These are phyloP conservation scores for Drosophila quasianomalipes DNA, from an alignment of 2,888 invertebrate species.

Conservation along the genomic window DNA sequence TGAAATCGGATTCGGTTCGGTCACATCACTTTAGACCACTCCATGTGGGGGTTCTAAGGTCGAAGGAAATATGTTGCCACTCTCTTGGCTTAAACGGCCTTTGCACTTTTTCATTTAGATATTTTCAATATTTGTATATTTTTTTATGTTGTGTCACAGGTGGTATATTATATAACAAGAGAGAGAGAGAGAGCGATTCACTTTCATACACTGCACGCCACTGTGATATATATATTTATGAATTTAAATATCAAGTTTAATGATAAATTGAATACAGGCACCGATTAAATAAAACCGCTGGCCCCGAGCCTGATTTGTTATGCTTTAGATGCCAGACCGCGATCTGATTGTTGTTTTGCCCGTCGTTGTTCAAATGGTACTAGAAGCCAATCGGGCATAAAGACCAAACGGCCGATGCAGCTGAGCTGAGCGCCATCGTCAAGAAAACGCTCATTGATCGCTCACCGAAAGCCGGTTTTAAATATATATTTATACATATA, in stretches of 20 bases:
- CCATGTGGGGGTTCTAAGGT: conserved; percentile 8
- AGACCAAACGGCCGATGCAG: conserved; percentile 62
- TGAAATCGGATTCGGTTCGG: conserved; percentile 47
- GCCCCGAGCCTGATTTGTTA: conserved; percentile 44
- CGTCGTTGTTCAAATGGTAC: conserved; percentile 80
- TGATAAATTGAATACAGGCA: conserved; percentile 38
- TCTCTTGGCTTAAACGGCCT: conserved; percentile 4
- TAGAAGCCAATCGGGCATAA: conserved; percentile 83
- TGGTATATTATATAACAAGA: neutral
- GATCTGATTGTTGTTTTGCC: conserved; percentile 76
- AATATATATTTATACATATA: neutral
- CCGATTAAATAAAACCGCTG: conserved; percentile 44
- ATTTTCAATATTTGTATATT: conserved; percentile 7
- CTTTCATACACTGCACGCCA: conserved; percentile 29
- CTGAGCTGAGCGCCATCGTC: conserved; percentile 44
- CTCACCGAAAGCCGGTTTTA: conserved; percentile 65
- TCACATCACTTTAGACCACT: conserved; percentile 43
- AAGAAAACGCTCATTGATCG: conserved; percentile 38
- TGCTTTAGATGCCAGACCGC: conserved; percentile 32
- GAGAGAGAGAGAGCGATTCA: conserved; percentile 12
- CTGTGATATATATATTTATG: conserved; percentile 11
- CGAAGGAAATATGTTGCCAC: neutral
- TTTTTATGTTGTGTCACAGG: neutral
- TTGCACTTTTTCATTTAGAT: conserved; percentile 6
- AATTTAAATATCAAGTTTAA: conserved; percentile 26